Evolutionary conservation across 1,140 invertebrate genomes (phyloP).

Genomic region (Cydia pomonella): DNA sequence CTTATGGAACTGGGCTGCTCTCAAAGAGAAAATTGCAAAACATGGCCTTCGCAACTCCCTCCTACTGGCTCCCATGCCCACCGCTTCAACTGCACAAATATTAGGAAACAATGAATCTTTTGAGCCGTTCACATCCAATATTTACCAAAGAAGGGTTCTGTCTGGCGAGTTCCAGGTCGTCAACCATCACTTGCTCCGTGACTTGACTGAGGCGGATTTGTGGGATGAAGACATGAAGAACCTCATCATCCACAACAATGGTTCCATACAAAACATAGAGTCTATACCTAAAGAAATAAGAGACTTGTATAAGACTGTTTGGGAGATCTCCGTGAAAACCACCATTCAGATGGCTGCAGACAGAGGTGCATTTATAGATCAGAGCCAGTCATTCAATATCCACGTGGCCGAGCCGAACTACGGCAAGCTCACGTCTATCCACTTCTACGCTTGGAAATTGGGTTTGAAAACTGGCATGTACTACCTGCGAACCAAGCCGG

Average conservation of each 20-base stretch:
- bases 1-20: constrained; percentile 93
- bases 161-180: constrained; percentile 96
- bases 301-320: constrained; percentile 97
- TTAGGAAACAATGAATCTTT: constrained; percentile 99
- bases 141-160: constrained; percentile 96
- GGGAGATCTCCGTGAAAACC: constrained; percentile 98
- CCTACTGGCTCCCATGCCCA: constrained; percentile 98
- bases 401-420: constrained; percentile 97
- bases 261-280: constrained; percentile 96
- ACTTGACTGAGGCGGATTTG: constrained; percentile 93
- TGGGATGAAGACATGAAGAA: constrained; percentile 99
- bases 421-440: constrained; percentile 97
- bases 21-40: constrained; percentile 94
- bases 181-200: constrained; percentile 97
- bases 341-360: constrained; percentile 99
- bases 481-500: constrained; percentile 97
- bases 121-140: constrained; percentile 99
- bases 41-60: constrained; percentile 97
- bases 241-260: constrained; percentile 93
- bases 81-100: constrained; percentile 99
- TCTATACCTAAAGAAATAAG: constrained; percentile 95
- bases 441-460: constrained; percentile 98
- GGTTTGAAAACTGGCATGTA: constrained; percentile 99
- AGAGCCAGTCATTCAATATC: constrained; percentile 98
- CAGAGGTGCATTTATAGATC: constrained; percentile 98